Conservation (phyloP, 2,888 invertebrate genomes). For the Sympetrum striolatum region DNA sequence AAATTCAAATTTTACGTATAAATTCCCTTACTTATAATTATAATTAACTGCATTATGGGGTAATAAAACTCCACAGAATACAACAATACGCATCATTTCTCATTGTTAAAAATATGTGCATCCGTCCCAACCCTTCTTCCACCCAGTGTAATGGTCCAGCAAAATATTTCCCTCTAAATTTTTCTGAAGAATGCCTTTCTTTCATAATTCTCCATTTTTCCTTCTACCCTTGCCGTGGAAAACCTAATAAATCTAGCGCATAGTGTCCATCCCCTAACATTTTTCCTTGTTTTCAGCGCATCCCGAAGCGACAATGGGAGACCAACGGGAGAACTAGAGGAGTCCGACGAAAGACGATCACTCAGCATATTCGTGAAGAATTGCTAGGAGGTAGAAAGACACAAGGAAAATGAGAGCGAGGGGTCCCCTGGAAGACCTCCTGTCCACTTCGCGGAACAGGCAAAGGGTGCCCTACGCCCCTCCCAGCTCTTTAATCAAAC, state of each 20-base stretch:
- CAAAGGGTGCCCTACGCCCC: not conserved
- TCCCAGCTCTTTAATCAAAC: not conserved
- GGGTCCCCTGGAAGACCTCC: not conserved
- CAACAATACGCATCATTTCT: too few relatives aligned
- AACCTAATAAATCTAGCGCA: too few relatives aligned
- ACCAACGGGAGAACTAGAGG: not conserved
- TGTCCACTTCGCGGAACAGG: not conserved
- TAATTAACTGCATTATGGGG: too few relatives aligned
- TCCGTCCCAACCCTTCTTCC: too few relatives aligned
- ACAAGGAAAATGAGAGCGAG: not conserved
- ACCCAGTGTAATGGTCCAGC: too few relatives aligned
- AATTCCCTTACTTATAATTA: too few relatives aligned
- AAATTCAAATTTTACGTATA: too few relatives aligned
- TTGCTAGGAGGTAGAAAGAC: not conserved
- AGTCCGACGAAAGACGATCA: not conserved
- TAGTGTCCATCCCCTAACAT: not conserved
- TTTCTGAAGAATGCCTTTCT: not conserved
- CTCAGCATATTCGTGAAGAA: not conserved
- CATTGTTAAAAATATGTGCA: too few relatives aligned
- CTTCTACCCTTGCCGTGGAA: not conserved
- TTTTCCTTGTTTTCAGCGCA: not conserved
- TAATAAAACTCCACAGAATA: too few relatives aligned
- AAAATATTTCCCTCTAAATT: too few relatives aligned
- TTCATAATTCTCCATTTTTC: not conserved
- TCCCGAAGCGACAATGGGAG: not conserved